Evolutionary conservation across 2,797 vertebrate species (phyloP).

Genomic region (Spatula clypeata): DNA sequence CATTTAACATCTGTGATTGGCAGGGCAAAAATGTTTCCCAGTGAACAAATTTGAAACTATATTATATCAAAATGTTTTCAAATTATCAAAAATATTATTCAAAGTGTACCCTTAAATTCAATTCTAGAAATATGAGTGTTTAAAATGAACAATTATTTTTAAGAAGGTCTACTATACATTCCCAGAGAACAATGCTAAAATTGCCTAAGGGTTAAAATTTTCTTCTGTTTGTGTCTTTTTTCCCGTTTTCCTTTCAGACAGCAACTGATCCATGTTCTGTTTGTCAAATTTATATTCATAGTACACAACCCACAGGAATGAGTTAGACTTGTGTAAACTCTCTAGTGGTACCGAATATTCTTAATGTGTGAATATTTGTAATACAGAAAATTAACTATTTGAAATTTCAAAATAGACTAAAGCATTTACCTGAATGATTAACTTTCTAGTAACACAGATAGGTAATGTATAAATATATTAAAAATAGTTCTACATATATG

Average conservation of each 20-base stretch:
- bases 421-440: neutral
- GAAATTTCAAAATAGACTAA: neutral
- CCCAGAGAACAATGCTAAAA: neutral
- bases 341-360: conserved; percentile 11
- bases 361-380: conserved; percentile 26
- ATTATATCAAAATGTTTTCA: neutral
- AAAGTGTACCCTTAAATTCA: neutral
- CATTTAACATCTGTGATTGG: neutral
- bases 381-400: neutral
- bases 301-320: conserved; percentile 32
- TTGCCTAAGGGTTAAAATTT: neutral
- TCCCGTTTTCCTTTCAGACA: neutral
- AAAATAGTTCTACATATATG: neutral
- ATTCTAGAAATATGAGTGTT: neutral
- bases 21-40: neutral
- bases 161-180: neutral
- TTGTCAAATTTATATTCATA: conserved; percentile 63
- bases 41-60: neutral
- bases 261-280: neutral
- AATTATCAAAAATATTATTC: neutral
- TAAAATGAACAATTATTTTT: neutral
- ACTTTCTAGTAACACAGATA: neutral
- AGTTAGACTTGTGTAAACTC: conserved; percentile 44
- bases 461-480: neutral
- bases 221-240: neutral